Percentiles rank a stretch among this genome's conserved stretches.
These are phyloP conservation scores for Himalopsyche anomala DNA, from an alignment of 2,888 invertebrate species.

Conservation along the genomic window DNA sequence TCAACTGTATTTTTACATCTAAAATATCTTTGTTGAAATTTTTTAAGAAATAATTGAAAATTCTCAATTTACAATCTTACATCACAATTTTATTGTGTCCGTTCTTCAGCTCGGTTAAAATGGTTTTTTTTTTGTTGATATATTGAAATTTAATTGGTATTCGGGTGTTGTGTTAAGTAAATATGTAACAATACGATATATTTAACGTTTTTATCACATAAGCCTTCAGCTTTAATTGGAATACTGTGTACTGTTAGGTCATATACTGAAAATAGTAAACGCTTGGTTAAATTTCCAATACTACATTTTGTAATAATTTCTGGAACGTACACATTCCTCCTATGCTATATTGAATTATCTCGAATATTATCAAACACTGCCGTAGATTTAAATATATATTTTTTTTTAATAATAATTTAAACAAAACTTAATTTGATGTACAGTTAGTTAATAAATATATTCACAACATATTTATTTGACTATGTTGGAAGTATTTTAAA, in stretches of 20 bases:
- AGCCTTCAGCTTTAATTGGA: background rate
- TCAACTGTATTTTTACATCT: too few relatives aligned
- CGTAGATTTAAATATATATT: background rate
- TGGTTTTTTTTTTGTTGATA: too few relatives aligned
- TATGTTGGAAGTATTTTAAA: conserved; percentile 32
- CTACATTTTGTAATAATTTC: background rate
- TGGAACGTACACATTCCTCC: conserved; percentile 32
- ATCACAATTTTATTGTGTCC: too few relatives aligned
- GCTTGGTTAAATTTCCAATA: background rate
- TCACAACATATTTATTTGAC: conserved; percentile 3
- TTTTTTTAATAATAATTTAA: conserved; percentile 14
- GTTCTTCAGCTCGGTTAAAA: too few relatives aligned
- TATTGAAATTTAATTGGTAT: too few relatives aligned
- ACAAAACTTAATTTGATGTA: conserved; percentile 40
- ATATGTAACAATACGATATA: too few relatives aligned
- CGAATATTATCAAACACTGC: background rate
- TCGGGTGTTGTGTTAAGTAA: too few relatives aligned
- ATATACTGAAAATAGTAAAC: background rate
- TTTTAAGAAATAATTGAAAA: too few relatives aligned
- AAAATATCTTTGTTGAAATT: too few relatives aligned
- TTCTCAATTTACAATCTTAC: too few relatives aligned
- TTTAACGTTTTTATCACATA: too few relatives aligned
- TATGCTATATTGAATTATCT: conserved; percentile 12
- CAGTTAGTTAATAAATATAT: conserved; percentile 33
- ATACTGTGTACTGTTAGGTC: conserved; percentile 19